Evolutionary conservation across 2,888 invertebrate species (phyloP), one percentile per base, ranked within the genome.

Genomic region (Gymnoscelis rufifasciata): DNA sequence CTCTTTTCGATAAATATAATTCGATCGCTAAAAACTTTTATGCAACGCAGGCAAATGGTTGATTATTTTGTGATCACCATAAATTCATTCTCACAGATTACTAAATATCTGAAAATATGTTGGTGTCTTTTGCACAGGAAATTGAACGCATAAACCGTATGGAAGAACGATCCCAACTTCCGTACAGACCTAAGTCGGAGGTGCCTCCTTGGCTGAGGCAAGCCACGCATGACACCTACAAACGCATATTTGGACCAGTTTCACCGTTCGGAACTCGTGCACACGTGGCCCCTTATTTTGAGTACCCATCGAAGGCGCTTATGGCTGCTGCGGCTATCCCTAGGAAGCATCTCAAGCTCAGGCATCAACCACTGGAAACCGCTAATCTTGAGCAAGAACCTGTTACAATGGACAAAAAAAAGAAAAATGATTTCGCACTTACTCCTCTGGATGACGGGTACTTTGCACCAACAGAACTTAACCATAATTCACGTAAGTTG

Each of bases 381-480:
- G 28, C 12, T 7, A 19, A 11, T 35, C 6, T 8, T 24, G 15
- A 28, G n/a, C 10, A 33, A 31, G 50, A 59, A 52, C 47, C 13
- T 57, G 59, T 11, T 7, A 3, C 1, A 13, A 48, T 0, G 5
- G n/a, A 2, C 5, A 41, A 3, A 12, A 15, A 1, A 24, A 12
- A 3, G 19, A 27, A 3, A 3, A 38, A 24, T 2, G 7, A 10
- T 0, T 78, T 79, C 43, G 79, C 79, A 0, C 56, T 75, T 3
- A 76, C 78, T 7, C 79, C 79, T 6, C 51, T 61, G 3, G 77
- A 79, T 27, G 62, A 65, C 31, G 78, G 68, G 23, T 79, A 67
- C 47, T 79, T 62, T 31, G 68, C 72, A 10, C 40, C 56, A 0
- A 53, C 43, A 3, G 62, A 57, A 10, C 52, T 47, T 19, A 19